Conservation (phyloP, 1,140 invertebrate genomes). For the Drosophila orosa region DNA sequence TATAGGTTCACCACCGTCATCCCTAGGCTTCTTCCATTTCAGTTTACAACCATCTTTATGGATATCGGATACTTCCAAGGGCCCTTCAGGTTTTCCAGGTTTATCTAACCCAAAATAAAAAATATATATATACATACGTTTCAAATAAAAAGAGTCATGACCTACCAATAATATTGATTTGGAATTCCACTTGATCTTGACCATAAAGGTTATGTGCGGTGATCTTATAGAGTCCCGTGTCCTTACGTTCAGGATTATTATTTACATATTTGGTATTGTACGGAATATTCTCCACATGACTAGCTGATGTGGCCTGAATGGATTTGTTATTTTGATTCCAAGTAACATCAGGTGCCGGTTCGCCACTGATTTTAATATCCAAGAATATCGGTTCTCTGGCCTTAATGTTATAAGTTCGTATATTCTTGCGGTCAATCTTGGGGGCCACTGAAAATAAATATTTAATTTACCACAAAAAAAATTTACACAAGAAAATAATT, state of each 20-base stretch:
- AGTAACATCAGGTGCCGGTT: conserved; percentile 94
- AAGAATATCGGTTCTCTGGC: conserved; percentile 95
- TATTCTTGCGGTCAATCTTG: conserved; percentile 95
- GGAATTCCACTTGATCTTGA: conserved; percentile 94
- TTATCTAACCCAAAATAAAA: conserved; percentile 87
- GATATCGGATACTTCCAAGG: conserved; percentile 97
- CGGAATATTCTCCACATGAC: conserved; percentile 92
- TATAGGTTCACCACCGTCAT: conserved; percentile 98
- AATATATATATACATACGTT: conserved; percentile 1
- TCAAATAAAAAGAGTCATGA: conserved; percentile 26
- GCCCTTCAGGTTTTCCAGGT: conserved; percentile 96
- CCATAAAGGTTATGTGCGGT: conserved; percentile 94
- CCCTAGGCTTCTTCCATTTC: conserved; percentile 98
- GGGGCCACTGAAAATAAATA: conserved; percentile 90
- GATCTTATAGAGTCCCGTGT: conserved; percentile 94
- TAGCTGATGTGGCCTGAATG: conserved; percentile 85
- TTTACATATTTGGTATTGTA: conserved; percentile 94
- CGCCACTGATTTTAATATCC: conserved; percentile 96
- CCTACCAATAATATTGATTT: conserved; percentile 95
- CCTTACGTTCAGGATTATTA: conserved; percentile 92
- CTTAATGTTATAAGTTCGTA: conserved; percentile 94
- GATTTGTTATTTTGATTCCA: conserved; percentile 88
- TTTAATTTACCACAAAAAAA: background rate
- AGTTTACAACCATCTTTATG: conserved; percentile 97
- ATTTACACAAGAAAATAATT: background rate